phyloP scores from a whole-genome alignment of 2,888 invertebrate species.

The Melanotus villosus region DNA sequence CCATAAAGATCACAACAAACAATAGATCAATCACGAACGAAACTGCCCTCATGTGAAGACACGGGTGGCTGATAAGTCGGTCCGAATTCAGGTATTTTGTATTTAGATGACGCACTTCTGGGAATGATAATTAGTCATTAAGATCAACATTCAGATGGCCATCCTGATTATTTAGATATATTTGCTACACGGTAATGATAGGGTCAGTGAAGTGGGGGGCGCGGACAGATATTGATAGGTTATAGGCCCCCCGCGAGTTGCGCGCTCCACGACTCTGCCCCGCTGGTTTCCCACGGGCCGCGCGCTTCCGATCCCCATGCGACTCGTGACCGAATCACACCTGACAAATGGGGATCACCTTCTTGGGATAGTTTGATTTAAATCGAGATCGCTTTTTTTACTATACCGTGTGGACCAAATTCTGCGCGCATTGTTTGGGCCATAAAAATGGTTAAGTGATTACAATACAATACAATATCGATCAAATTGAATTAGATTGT shows the following conservation, averaged over 20 bases:
- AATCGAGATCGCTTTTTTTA: not conserved
- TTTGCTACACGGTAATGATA: conserved; percentile 56
- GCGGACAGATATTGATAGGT: conserved; percentile 60
- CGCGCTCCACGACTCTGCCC: conserved; percentile 48
- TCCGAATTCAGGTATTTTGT: no score
- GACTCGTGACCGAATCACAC: conserved; percentile 52
- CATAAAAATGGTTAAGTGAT: no score
- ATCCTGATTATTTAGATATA: conserved; percentile 41
- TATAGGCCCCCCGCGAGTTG: conserved; percentile 56
- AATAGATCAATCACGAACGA: no score
- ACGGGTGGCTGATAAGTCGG: no score
- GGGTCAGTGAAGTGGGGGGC: conserved; percentile 50
- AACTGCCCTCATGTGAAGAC: no score
- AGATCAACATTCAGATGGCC: conserved; percentile 24
- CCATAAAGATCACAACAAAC: no score
- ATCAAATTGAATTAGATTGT: no score
- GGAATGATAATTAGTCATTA: conserved; percentile 18
- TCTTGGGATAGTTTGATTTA: not conserved
- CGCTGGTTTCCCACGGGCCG: conserved; percentile 57
- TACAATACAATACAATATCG: no score
- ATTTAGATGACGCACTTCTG: no score
- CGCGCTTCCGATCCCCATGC: conserved; percentile 43
- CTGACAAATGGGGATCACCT: conserved; percentile 56
- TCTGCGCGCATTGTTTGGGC: no score
- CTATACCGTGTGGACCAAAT: conserved; percentile 3